Conservation (phyloP, 2,888 invertebrate species). For the Autographa pulchrina region DNA sequence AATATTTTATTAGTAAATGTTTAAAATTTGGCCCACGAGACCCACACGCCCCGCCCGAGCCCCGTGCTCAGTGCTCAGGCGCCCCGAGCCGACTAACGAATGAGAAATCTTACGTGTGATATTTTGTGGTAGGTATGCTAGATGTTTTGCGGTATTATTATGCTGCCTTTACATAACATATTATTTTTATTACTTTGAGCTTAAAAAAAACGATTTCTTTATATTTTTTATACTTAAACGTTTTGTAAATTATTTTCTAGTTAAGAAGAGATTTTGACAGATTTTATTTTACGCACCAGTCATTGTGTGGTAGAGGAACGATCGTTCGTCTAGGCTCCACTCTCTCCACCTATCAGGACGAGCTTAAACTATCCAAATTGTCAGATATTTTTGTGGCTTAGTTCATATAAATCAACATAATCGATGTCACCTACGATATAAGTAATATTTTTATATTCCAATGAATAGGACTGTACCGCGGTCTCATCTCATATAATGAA, state of each 20-base stretch:
- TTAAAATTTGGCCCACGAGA: slow-evolving; percentile 84
- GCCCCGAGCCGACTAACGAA: slow-evolving; percentile 66
- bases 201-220: slow-evolving; percentile 77
- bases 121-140: slow-evolving; percentile 85
- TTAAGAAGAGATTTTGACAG: slow-evolving; percentile 74
- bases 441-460: slow-evolving; percentile 85
- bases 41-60: slow-evolving; percentile 69
- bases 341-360: slow-evolving; percentile 60
- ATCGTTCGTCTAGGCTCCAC: slow-evolving; percentile 56
- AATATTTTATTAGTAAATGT: slow-evolving; percentile 90
- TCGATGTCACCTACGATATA: slow-evolving; percentile 73
- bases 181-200: slow-evolving; percentile 73
- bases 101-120: slow-evolving; percentile 82
- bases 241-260: slow-evolving; percentile 86
- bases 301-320: slow-evolving; percentile 67
- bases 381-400: slow-evolving; percentile 75
- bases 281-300: slow-evolving; percentile 74
- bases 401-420: slow-evolving; percentile 64
- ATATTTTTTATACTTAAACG: slow-evolving; percentile 86
- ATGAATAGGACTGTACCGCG: slow-evolving; percentile 71
- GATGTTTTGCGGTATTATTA: slow-evolving; percentile 80
- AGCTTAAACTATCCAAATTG: slow-evolving; percentile 69
- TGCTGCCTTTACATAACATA: slow-evolving; percentile 79
- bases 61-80: slow-evolving; percentile 52
- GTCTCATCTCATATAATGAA: slow-evolving; percentile 72